Evolutionary conservation across 2,113 vertebrate species (phyloP), one percentile per base, ranked within the genome.

Genomic region (Rhinopomastus cyanomelas): DNA sequence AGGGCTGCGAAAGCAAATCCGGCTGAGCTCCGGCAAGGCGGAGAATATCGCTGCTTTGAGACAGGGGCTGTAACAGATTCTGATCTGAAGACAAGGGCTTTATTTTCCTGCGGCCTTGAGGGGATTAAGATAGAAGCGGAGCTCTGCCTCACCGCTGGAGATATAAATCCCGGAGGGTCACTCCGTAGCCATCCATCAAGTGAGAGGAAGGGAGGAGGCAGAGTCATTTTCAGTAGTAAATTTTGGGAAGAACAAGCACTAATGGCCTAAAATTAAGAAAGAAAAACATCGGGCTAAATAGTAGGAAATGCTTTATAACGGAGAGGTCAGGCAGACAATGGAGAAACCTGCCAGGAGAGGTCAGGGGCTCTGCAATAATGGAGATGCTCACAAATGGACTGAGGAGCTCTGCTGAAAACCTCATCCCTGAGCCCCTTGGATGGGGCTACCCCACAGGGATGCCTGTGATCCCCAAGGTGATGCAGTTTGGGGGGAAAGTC

Each of bases 231-330:
- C 83, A 17, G 95, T 23, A 95, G 96, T 97, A 95, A 96, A 97
- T 96, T 96, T 94, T 76, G 94, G 93, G 92, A 83, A 95, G 94
- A 94, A 93, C 94, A 93, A 96, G 93, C 88, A 94, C 92, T 96
- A 96, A 96, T 95, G 94, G 95, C 93, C 80, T 85, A 85, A 96
- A 96, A 96, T 96, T 92, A 96, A 90, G 86, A 82, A 96, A 96
- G 96, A 95, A 97, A 97, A 97, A 97, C 96, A 97, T 75, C 21
- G 11, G 80, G 42, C 87, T 97, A 97, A 97, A 96, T 96, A 93
- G 94, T 95, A 97, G 96, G 96, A 97, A 97, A 91, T 83, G 89
- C 88, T 96, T 95, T 92, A 94, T 96, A 94, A 91, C 59, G 68
- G 80, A 87, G 61, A 87, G 95, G 93, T 96, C 94, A 94, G 87